Evolutionary conservation across 2,888 invertebrate species (phyloP), one percentile per base, ranked within the genome.

Genomic region (Cyclophora punctaria): DNA sequence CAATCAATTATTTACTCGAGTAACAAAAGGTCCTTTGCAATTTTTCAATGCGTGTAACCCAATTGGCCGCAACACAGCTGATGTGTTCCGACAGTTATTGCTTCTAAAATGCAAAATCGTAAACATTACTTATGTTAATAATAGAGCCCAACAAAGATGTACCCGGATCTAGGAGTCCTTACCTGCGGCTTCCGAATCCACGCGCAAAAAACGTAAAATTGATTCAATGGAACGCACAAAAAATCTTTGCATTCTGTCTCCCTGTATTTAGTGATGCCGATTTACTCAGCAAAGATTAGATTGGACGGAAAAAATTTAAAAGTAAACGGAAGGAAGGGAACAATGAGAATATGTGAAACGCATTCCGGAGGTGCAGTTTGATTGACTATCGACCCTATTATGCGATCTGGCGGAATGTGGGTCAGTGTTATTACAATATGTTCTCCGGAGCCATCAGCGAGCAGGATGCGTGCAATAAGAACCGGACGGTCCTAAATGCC

Each of bases 161-260:
- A 75, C 81, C 83, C 87, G 88, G 87, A 87, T 87, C 86, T 85
- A 80, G 79, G 71, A 71, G 64, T 74, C 79, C 81, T 64, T 87
- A 87, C 87, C 88, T 87, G 87, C 82, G 84, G 86, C 86, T 88
- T 88, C 87, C 87, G 87, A 87, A 84, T 78, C 72, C 72, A 69
- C 73, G 66, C 60, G 71, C 79, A 85, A 87, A 85, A 87, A 86
- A 80, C 65, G 52, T 63, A 69, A 79, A 84, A 83, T 83, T 82
- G 80, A 84, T 82, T 83, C 83, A 83, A 77, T 78, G 73, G 78
- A 70, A 67, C 68, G 66, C 56, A 71, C 73, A 77, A 86, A 85
- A 87, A 86, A 84, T 73, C 69, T 59, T 62, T 67, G 68, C 67
- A 74, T 75, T 78, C 71, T 76, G 78, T 79, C 80, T 20, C 82